These are phyloP conservation scores for Deroptyus accipitrinus DNA, from an alignment of 2,113 vertebrate species.

Conservation along the genomic window DNA sequence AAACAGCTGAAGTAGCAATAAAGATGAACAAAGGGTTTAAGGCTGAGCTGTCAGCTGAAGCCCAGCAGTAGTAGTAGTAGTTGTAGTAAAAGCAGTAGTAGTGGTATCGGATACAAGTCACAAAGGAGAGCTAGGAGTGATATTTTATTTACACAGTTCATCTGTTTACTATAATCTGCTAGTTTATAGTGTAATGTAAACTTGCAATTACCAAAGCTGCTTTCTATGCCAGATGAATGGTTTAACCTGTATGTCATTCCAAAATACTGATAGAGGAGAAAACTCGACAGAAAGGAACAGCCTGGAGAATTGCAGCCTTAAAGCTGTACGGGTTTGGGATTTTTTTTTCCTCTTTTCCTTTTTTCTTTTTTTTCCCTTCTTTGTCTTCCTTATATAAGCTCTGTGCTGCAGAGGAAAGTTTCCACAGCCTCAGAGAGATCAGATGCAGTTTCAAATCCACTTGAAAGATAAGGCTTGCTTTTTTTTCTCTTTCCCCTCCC, in stretches of 20 bases:
- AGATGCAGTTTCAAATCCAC: constrained; percentile 50
- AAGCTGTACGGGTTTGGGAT: neutral
- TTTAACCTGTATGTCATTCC: constrained; percentile 37
- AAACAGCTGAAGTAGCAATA: constrained; percentile 81
- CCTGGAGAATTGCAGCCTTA: neutral
- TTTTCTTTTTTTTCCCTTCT: neutral
- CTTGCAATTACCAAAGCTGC: constrained; percentile 33
- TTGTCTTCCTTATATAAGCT: constrained; percentile 28
- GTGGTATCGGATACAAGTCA: constrained; percentile 72
- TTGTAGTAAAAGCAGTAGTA: constrained; percentile 68
- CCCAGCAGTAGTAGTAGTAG: constrained; percentile 43
- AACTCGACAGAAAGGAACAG: neutral
- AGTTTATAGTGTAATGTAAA: constrained; percentile 3
- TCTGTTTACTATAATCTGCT: constrained; percentile 40
- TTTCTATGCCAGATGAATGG: constrained; percentile 9
- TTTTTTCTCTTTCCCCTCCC: neutral
- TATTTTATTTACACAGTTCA: constrained; percentile 56
- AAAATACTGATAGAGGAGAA: constrained; percentile 36
- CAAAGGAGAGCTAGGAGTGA: constrained; percentile 56
- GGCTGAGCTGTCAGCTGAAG: constrained; percentile 78
- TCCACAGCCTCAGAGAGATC: constrained; percentile 32
- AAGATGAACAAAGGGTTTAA: constrained; percentile 78
- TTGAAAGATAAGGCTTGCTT: constrained; percentile 38
- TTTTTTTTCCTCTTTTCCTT: no score
- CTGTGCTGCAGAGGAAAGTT: constrained; percentile 36